These are phyloP conservation scores for Papilio gigon DNA, from an alignment of 2,888 invertebrate genomes.

Conservation along the genomic window DNA sequence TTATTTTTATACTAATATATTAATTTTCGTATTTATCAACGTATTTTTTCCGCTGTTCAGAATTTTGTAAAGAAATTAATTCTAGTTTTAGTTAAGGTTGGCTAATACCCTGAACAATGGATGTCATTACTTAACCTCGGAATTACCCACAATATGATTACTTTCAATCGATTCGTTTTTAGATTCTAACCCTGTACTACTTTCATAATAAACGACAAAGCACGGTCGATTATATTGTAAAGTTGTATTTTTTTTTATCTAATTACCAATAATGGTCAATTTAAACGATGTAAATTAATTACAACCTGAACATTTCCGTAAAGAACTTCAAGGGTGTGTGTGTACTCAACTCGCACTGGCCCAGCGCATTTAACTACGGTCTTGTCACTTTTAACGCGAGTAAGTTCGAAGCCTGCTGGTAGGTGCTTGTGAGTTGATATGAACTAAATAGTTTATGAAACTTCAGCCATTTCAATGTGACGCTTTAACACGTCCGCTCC, in stretches of 20 bases:
- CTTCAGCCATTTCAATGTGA: not conserved
- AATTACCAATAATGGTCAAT: no score
- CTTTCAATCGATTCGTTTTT: conserved; percentile 32
- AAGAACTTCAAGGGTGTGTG: no score
- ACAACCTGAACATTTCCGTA: no score
- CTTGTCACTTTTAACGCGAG: no score
- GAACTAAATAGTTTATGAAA: not conserved
- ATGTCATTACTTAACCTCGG: conserved; percentile 9
- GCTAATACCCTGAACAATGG: not conserved
- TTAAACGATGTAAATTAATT: no score
- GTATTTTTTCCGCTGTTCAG: not conserved
- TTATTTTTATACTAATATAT: no score
- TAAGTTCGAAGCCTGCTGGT: no score
- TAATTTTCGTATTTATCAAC: not conserved
- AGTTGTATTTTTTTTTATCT: not conserved
- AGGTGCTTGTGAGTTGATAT: no score
- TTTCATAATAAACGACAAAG: conserved; percentile 24
- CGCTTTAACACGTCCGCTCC: no score
- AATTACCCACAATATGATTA: conserved; percentile 8
- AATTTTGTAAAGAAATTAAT: not conserved
- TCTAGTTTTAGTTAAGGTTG: not conserved
- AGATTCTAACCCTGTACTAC: conserved; percentile 24
- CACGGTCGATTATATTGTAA: not conserved
- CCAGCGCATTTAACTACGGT: no score
- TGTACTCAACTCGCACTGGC: no score